Base-by-base conservation (phyloP, 2,113 vertebrate genomes). In the Embiotoca jacksoni region DNA sequence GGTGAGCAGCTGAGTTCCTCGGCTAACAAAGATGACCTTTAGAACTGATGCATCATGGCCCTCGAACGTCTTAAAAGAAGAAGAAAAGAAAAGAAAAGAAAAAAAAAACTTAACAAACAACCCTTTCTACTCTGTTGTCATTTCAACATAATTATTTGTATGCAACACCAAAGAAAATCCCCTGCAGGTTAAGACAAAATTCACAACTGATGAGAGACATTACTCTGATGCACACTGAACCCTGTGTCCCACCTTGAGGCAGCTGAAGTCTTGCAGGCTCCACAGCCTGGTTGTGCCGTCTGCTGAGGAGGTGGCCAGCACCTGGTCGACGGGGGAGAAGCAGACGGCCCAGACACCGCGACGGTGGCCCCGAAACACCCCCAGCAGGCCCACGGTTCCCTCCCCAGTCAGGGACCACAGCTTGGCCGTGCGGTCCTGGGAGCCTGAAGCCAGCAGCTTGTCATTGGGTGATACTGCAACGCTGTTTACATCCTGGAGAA, bases 1-100 rank as follows among this genome's bases (percentile, higher is more conserved):
- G 67, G 96, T 97, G 31, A 99, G 93, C 76, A 99, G 92, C 71
- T 99, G 98, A 3, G 96, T 96, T 23, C 98, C 98, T 11, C 93
- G 88, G 85, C 96, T 98, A 54, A 98, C 96, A 30, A 99, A 99
- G 82, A 96, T 85, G 16, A 97, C 91, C 91, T 98, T 99, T 89
- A 99, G 90, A n/a, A 99, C 98, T 0, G 98, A 99, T 0, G 98
- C 96, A 3, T 99, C 98, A 0, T 99, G 98, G 1, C 98, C 98
- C 86, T 99, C 98, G n/a, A 99, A 99, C 0, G 98, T 99, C 98
- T 99, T 23, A 23, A 23, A 23, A 23, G 23, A 23, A 23, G 30
- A 7, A 84, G 1, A 53, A 50, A 0, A 31, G 6, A 16, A 5
- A 3, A 46, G 7, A 37, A 10, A 32, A 46, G 30, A 33, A 9